Evolutionary conservation across 37 sponge, comb jelly and placozoan species (phyloP), one percentile per base, ranked within the genome.

Genomic region (Halichondria panicea): DNA sequence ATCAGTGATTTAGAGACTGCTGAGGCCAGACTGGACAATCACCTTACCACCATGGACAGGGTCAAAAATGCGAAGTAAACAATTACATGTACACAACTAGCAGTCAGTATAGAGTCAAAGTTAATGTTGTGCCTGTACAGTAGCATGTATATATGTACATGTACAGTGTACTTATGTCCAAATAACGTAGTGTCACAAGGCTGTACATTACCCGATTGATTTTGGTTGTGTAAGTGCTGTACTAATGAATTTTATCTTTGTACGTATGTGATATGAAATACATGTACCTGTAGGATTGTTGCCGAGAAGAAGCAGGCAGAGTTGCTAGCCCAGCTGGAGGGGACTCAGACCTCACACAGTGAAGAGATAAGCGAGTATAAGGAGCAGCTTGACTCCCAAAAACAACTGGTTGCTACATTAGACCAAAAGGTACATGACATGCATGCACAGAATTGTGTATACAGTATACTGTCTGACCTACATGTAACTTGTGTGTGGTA

Each of bases 1-100:
- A 59, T 72, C 60, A 55, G 58, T 30, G 91, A 90, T 43, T 73
- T 90, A 4, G 85, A 85, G 27, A 60, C 43, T n/a, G 81, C 86
- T 6, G 86, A 81, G 68, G 39, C n/a, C 0, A 74, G 64, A 32
- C 32, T 85, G 40, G 86, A 90, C 27, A 66, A 76, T 40, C 54
- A 77, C 22, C 25, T 41, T 22, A 37, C 55, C 1, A 25, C 40
- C 18, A 32, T 72, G 4, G 71, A 80, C 9, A 84, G 57, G 32
- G 91, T 85, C 43, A 80, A 80, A 68, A 42, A 42, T 3, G 19
- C 42, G 28, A 80, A 81, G 90, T 90, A 30, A 3, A 59, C 11
- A 59, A 59, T 59, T 22, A 24, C 11, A n/a, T 22, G 52, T 48
- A 19, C 15, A 48, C 15, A 48, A 48, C 13, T 48, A 11, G 11